phyloP scores from a whole-genome alignment of 2,888 invertebrate species.

The Iselma pallidipennis region DNA sequence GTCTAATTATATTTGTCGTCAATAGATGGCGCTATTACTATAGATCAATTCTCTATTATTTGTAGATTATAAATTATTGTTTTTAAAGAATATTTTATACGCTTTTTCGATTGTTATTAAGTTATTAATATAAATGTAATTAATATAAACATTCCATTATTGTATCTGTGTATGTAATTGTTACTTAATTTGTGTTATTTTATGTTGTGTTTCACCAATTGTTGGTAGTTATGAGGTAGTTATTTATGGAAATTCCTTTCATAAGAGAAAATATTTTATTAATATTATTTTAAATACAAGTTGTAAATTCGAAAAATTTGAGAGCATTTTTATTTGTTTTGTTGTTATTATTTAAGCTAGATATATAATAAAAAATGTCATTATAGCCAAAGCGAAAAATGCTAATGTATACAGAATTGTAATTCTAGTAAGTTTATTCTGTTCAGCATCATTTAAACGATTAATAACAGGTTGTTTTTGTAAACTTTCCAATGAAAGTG shows the following conservation, averaged over 20 bases:
- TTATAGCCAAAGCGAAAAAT: conserved; percentile 59
- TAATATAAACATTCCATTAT: neutral
- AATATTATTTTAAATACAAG: neutral
- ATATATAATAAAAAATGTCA: conserved; percentile 62
- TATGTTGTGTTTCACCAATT: neutral
- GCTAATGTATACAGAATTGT: conserved; percentile 63
- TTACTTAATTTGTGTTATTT: too few relatives aligned
- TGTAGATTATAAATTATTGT: too few relatives aligned
- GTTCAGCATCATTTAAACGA: conserved; percentile 50
- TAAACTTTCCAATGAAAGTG: conserved; percentile 59
- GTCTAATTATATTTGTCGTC: too few relatives aligned
- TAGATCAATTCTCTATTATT: too few relatives aligned
- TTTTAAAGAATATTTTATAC: too few relatives aligned
- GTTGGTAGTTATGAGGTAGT: neutral
- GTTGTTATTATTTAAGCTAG: conserved; percentile 52
- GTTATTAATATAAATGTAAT: neutral
- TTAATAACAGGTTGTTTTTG: conserved; percentile 44
- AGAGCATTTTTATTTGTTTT: too few relatives aligned
- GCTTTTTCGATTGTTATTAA: neutral
- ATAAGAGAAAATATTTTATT: neutral
- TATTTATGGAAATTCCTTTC: neutral
- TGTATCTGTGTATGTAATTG: too few relatives aligned
- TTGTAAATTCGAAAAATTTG: too few relatives aligned
- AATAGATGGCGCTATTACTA: too few relatives aligned
- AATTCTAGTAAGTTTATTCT: conserved; percentile 58